These are phyloP conservation scores for Elgaria multicarinata DNA, from an alignment of 2,113 vertebrate species.

Conservation along the genomic window DNA sequence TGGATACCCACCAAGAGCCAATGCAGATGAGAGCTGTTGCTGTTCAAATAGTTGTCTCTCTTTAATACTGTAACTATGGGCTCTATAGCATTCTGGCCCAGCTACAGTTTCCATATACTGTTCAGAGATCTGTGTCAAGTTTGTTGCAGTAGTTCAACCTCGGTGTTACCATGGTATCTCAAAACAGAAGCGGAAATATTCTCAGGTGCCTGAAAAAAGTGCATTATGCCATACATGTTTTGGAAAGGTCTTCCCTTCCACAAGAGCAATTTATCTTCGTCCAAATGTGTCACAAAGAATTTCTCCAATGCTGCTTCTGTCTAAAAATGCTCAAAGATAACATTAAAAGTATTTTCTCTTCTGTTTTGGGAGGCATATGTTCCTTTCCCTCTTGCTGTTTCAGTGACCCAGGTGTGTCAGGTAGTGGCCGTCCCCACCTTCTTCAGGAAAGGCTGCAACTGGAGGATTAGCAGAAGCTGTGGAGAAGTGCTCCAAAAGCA, in stretches of 20 bases:
- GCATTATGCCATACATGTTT: too few species aligned
- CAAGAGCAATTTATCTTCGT: too few species aligned
- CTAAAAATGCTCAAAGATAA: too few species aligned
- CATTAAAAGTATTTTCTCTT: too few species aligned
- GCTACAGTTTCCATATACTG: not conserved
- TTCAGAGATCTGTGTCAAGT: not conserved
- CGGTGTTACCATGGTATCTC: too few species aligned
- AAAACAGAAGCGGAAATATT: not conserved
- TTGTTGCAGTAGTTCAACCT: not conserved
- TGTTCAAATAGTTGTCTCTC: too few species aligned
- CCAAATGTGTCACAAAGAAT: too few species aligned
- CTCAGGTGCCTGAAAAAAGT: too few species aligned
- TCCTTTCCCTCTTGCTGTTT: too few species aligned
- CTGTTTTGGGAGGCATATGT: too few species aligned
- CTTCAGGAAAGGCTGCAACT: not conserved
- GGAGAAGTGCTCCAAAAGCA: not conserved
- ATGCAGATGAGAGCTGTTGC: not conserved
- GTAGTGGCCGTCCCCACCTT: not conserved
- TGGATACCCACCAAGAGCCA: not conserved
- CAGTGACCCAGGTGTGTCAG: not conserved
- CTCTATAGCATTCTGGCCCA: not conserved
- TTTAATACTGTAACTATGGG: not conserved
- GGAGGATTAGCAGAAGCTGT: not conserved
- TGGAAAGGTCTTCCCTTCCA: too few species aligned
- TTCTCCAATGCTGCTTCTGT: too few species aligned